These are phyloP conservation scores for Apodemia duryi DNA, from an alignment of 2,888 invertebrate species.

Conservation along the genomic window DNA sequence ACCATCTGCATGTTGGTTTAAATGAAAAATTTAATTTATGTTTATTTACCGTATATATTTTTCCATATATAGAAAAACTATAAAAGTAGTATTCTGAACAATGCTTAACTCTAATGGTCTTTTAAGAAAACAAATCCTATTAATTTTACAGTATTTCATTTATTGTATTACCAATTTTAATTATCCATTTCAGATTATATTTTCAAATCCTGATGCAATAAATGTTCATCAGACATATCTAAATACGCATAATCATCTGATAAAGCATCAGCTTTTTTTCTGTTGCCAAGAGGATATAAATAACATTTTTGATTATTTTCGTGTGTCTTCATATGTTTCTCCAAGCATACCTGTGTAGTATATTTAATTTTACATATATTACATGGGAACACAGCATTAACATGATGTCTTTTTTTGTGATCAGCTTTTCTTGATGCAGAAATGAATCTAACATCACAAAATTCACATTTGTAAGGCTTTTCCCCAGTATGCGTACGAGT, in stretches of 20 bases:
- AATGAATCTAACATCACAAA: conserved; percentile 51
- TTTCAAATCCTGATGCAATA: neutral
- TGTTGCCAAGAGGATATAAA: conserved; percentile 7
- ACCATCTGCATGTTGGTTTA: too few species aligned
- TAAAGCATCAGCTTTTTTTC: neutral
- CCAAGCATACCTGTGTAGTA: conserved; percentile 41
- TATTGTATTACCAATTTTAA: neutral
- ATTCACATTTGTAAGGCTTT: conserved; percentile 54
- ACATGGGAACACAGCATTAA: conserved; percentile 45
- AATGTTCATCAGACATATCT: conserved; percentile 7
- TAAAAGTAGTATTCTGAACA: too few species aligned
- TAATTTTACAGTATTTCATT: neutral
- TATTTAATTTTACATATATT: conserved; percentile 52
- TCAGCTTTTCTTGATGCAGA: conserved; percentile 56
- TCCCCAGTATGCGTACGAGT: conserved; percentile 66
- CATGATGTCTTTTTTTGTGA: conserved; percentile 53
- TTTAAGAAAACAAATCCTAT: too few species aligned
- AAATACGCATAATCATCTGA: neutral
- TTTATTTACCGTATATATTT: too few species aligned
- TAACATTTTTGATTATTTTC: neutral
- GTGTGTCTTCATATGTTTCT: conserved; percentile 44
- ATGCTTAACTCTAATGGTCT: too few species aligned
- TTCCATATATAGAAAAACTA: too few species aligned
- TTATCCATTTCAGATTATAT: neutral
- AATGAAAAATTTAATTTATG: too few species aligned